These are phyloP conservation scores for Pipa parva DNA, from an alignment of 2,113 vertebrate genomes.

Conservation along the genomic window DNA sequence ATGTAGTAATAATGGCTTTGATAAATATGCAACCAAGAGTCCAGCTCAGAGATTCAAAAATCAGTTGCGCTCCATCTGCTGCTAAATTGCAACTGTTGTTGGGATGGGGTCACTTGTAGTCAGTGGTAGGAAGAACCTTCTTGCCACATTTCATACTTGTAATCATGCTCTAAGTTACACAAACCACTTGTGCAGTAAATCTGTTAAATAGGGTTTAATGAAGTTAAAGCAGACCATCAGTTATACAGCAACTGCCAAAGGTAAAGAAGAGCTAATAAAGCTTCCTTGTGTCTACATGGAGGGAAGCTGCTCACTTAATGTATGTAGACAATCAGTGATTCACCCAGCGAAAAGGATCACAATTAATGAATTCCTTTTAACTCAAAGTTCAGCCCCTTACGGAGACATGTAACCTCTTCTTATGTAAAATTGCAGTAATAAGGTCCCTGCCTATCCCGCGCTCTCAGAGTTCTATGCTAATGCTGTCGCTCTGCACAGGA, in stretches of 20 bases:
- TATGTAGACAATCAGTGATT: conserved; percentile 17
- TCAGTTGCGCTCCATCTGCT: no score
- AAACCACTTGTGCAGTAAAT: no score
- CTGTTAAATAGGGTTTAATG: not conserved
- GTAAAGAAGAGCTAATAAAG: conserved; percentile 11
- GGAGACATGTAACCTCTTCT: conserved; percentile 29
- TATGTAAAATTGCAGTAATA: conserved; percentile 36
- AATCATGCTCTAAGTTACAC: no score
- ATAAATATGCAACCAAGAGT: no score
- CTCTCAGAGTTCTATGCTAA: conserved; percentile 18
- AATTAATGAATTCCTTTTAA: conserved; percentile 37
- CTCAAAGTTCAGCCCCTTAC: conserved; percentile 31
- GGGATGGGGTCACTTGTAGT: no score
- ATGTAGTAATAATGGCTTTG: no score
- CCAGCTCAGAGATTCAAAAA: no score
- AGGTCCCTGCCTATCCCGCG: conserved; percentile 19
- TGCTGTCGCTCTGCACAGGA: conserved; percentile 3
- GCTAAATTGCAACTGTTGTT: no score
- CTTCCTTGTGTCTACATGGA: not conserved
- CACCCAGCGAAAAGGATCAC: conserved; percentile 5
- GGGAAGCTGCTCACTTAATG: conserved; percentile 18
- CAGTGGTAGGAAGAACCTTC: no score
- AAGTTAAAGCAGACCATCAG: not conserved
- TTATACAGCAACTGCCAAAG: not conserved
- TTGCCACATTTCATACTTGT: no score